phyloP scores from a whole-genome alignment of 2,888 invertebrate species.

The Pristionchus entomophagus region DNA sequence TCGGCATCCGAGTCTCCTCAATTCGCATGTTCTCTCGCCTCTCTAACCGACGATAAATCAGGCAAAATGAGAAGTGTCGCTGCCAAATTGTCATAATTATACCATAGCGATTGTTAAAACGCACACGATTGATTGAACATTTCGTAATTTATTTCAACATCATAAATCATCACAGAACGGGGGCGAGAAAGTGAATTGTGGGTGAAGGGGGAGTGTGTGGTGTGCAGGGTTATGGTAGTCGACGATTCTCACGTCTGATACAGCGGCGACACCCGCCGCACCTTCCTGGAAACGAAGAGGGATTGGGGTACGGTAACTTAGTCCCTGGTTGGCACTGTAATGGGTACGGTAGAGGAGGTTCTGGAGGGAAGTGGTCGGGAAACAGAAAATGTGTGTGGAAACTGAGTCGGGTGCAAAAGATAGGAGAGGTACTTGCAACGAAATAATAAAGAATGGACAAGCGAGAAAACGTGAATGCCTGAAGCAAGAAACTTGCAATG shows the following conservation, averaged over 20 bases:
- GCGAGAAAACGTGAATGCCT: too few species aligned
- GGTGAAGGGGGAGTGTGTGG: background rate
- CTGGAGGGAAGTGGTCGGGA: background rate
- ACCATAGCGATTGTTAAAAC: too few species aligned
- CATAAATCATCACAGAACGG: background rate
- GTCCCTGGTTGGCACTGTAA: too few species aligned
- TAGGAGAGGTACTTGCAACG: background rate
- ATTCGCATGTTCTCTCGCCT: too few species aligned
- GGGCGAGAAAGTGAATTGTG: background rate
- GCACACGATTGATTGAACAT: background rate
- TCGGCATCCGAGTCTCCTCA: too few species aligned
- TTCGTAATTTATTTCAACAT: background rate
- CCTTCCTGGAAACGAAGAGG: slow-evolving; percentile 2
- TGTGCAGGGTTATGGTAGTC: slow-evolving; percentile 15
- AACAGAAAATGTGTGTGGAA: background rate
- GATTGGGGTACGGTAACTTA: background rate
- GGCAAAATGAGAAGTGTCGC: too few species aligned
- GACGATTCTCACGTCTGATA: background rate
- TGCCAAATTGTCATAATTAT: too few species aligned
- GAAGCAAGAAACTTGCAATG: too few species aligned
- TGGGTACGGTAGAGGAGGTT: background rate
- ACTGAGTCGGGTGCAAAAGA: background rate
- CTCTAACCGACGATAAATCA: too few species aligned
- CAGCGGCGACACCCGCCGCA: slow-evolving; percentile 36
- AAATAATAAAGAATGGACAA: too few species aligned